Percentiles rank a stretch among this genome's conserved stretches.
Evolutionary conservation across 2,888 invertebrate genomes (phyloP).

Genomic region (Drosophila falleni): DNA sequence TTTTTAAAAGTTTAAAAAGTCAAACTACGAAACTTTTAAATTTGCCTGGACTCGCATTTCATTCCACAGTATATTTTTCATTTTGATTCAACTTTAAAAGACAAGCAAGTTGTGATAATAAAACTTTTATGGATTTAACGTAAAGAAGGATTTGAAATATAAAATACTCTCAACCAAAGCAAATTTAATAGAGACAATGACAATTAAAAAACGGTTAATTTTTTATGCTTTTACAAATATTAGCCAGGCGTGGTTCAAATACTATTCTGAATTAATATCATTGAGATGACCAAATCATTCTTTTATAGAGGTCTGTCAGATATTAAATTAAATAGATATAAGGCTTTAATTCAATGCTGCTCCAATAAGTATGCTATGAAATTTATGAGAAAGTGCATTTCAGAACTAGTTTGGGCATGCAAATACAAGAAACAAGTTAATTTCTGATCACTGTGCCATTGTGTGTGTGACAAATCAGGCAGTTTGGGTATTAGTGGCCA

Average conservation of each 20-base stretch:
- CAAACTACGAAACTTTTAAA: background rate
- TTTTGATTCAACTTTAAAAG: background rate
- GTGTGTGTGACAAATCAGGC: constrained; percentile 31
- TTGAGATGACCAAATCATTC: background rate
- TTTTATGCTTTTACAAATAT: background rate
- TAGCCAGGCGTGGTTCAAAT: background rate
- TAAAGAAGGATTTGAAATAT: background rate
- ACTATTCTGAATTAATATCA: background rate
- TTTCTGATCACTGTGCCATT: constrained; percentile 5
- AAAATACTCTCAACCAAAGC: background rate
- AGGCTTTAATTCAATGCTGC: background rate
- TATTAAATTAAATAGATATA: background rate
- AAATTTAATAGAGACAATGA: background rate
- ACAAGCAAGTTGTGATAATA: background rate
- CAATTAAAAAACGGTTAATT: background rate
- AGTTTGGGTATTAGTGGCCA: constrained; percentile 27
- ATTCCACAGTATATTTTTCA: background rate
- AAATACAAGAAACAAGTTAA: background rate
- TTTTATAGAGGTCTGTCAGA: background rate
- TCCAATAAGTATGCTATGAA: constrained; percentile 10
- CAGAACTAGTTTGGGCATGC: constrained; percentile 1
- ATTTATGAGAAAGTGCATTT: background rate
- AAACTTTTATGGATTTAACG: background rate
- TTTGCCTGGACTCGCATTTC: background rate
- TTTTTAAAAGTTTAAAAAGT: background rate